Evolutionary conservation across 2,888 invertebrate species (phyloP), one percentile per base, ranked within the genome.

Genomic region (Blera fallax): DNA sequence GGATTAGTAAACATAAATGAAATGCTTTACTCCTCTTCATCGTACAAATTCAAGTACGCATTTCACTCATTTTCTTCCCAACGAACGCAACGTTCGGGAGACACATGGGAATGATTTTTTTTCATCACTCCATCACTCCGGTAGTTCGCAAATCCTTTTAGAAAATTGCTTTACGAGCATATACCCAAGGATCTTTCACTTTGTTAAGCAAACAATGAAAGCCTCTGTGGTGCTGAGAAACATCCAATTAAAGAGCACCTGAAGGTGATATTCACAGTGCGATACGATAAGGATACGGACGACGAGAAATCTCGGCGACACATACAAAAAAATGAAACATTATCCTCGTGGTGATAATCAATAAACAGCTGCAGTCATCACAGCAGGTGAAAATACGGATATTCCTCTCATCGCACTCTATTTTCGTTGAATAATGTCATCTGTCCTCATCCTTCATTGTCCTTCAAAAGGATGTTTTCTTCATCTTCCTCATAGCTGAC

Each of bases 171-270:
- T 64, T 27, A 50, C 52, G 45, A 58, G 45, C 32, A 21, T 45
- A 45, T 16, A 40, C 14, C 52, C 69, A 81, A 76, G 81, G 81
- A 81, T 45, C 29, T 81, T 70, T 65, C 72, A 65, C 43, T 67
- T 64, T 72, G 77, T 65, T 77, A 43, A 21, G 7, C 50, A 72
- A 72, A 82, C 77, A 82, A 77, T 82, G 40, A 24, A 54, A 64
- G 50, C 3, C 37, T 43, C 29, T 76, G 8, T 24, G 32, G 24
- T 67, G 43, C 16, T 48, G 37, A 29, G 43, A 64, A 70, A 76
- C 64, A 81, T 52, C 18, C 76, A 56, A 76, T 82, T 82, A 70
- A 76, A 65, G 50, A 64, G 64, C 58, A 82, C 70, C 76, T 82
- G 40, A 76, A 70, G 70, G 43, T 48, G 70, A 54, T 37, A 37